Evolutionary conservation across 64 coral and sea anemone genomes (phyloP), one percentile per base, ranked within the genome.

Genomic region (Montipora capricornis): DNA sequence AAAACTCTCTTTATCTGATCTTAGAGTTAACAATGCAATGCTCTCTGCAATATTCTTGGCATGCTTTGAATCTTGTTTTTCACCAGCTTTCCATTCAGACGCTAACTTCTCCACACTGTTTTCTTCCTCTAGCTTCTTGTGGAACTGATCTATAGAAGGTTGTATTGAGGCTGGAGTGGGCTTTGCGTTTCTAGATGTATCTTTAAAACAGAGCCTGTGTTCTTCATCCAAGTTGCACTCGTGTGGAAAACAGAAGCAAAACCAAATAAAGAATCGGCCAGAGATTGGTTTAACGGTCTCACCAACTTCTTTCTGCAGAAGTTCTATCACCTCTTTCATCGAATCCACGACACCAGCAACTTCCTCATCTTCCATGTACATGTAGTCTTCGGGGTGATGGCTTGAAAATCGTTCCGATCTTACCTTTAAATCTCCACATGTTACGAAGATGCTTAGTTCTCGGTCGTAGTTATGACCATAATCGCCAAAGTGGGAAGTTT

Each of bases 261-360:
- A 44, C 94, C 94, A 95, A 22, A 95, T 71, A 51, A 95, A 91
- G 76, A 95, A 95, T 19, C 73, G 85, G 61, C 73, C 82, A 52
- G 83, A 47, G 16, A 95, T 80, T n/a, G 79, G 85, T 6, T 80
- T 16, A 6, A 77, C 52, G 11, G 87, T 94, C 14, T 94, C 93
- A 13, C 94, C 90, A 22, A 95, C 68, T 76, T 95, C 94, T 52
- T 95, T 82, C 70, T 82, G 76, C 9, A 95, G 90, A 12, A 95
- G 68, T 16, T 89, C 84, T 14, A 79, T 92, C 46, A 88, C 90
- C 71, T 70, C 90, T 81, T 92, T 80, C 68, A 95, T 87, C 1
- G 94, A 55, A 66, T 76, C 20, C 12, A 82, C 76, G 10, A 78
- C 90, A 19, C 47, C 2, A 0, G 4, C 37, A 47, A 95, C 44